Conservation (phyloP, 2,888 invertebrate species). For the Ichneumon xanthorius region DNA sequence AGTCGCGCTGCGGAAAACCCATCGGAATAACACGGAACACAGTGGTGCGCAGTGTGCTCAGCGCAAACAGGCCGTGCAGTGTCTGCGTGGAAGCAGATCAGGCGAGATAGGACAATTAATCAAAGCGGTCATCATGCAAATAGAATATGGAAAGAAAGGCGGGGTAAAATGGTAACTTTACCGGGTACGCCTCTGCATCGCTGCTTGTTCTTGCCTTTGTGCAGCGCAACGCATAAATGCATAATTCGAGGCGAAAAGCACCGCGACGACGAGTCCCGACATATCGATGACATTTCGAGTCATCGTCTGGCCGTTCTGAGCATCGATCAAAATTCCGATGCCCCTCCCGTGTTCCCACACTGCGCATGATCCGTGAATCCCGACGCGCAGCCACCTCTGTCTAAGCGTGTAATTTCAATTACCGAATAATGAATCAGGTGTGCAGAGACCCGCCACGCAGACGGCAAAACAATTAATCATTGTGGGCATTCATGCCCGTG, state of each 20-base stretch:
- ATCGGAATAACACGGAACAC: conserved; percentile 46
- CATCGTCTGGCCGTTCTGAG: conserved; percentile 29
- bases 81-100: conserved; percentile 24
- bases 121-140: conserved; percentile 52
- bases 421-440: conserved; percentile 56
- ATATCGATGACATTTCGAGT: conserved; percentile 63
- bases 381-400: not conserved
- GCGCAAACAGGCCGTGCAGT: conserved; percentile 3
- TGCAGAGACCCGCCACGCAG: conserved; percentile 23
- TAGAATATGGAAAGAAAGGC: conserved; percentile 34
- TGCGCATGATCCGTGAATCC: conserved; percentile 8
- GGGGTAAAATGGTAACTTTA: conserved; percentile 20
- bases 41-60: not conserved
- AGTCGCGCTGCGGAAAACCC: not conserved
- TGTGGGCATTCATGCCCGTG: conserved; percentile 45
- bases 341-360: not conserved
- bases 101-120: conserved; percentile 56
- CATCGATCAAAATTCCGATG: conserved; percentile 6
- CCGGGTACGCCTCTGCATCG: conserved; percentile 4
- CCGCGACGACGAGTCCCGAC: conserved; percentile 38
- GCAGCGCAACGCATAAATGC: conserved; percentile 21
- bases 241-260: conserved; percentile 27
- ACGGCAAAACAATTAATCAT: conserved; percentile 63
- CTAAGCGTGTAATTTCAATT: conserved; percentile 57
- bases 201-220: conserved; percentile 16